These are phyloP conservation scores for Eupithecia dodoneata DNA, from an alignment of 2,888 invertebrate genomes.

Conservation along the genomic window DNA sequence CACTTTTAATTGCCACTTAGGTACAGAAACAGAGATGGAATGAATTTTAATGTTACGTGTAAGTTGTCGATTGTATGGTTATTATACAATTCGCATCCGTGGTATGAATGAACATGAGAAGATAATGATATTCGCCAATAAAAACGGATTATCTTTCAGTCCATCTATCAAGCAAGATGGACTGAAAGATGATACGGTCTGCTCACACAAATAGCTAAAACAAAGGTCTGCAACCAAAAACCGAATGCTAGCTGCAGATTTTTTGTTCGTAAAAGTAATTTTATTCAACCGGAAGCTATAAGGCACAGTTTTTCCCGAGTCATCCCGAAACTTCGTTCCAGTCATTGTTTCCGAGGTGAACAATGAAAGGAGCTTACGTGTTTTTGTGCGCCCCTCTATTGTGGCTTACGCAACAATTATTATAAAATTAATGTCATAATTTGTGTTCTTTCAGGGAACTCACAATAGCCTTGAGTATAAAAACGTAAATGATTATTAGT, in stretches of 20 bases:
- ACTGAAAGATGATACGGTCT: background rate
- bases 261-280: constrained; percentile 3
- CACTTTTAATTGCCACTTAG: background rate
- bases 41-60: background rate
- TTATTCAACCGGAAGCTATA: constrained; percentile 11
- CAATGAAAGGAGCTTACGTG: constrained; percentile 64
- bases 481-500: constrained; percentile 68
- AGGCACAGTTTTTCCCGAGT: constrained; percentile 51
- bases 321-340: constrained; percentile 60
- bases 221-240: background rate
- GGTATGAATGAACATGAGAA: background rate
- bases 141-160: background rate
- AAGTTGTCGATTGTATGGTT: background rate
- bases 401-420: constrained; percentile 69
- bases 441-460: constrained; percentile 60
- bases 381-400: constrained; percentile 67
- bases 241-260: constrained; percentile 5
- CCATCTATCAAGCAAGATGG: background rate
- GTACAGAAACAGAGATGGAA: background rate
- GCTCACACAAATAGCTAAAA: background rate
- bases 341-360: constrained; percentile 66
- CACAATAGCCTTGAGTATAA: constrained; percentile 64
- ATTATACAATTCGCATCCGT: background rate
- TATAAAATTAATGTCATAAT: constrained; percentile 78
- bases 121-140: background rate